Evolutionary conservation across 2,797 vertebrate species (phyloP), one percentile per base, ranked within the genome.

Genomic region (Melopsittacus undulatus): DNA sequence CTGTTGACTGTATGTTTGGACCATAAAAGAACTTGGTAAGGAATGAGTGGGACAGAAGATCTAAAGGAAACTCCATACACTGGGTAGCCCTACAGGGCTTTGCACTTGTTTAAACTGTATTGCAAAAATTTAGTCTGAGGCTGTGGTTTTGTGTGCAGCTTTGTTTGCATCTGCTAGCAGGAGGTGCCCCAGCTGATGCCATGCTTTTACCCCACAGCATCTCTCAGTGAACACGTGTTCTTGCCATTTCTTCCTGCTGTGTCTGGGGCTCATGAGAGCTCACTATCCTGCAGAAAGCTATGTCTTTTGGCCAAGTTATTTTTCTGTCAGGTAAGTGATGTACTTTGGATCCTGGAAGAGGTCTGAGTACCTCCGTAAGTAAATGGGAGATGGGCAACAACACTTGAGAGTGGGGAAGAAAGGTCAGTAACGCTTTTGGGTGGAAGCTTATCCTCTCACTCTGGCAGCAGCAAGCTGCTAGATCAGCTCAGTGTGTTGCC

Each of bases 401-500:
- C 13, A 32, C 9, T 15, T 64, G 29, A 9, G 42, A 36, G 24
- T 13, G 34, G 32, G 11, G 36, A 67, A 62, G 32, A 66, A 54
- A 56, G 26, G 7, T 26, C 45, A 49, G 18, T 11, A 42, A n/a
- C 0, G 0, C 20, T 46, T 66, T 1, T 45, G 48, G 12, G 14
- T 42, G 32, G 56, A 56, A 52, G 5, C 26, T 83, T 8, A 5
- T 69, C 29, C 42, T 87, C 7, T 17, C 3, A 2, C 0, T 0
- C 1, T 57, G 46, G 11, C 42, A 73, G 42, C 34, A 57, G 23
- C 1, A 7, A 87, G 38, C 29, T 40, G 4, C 45, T 64, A 17
- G 57, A 51, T 40, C 29, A 61, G 26, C 29, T 73, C n/a, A 23
- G 11, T 0, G 0, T 1, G 1, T 51, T 56, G 11, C 10, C 11